Base-by-base conservation (phyloP, 2,797 vertebrate genomes). In the Cephalopachus bancanus region DNA sequence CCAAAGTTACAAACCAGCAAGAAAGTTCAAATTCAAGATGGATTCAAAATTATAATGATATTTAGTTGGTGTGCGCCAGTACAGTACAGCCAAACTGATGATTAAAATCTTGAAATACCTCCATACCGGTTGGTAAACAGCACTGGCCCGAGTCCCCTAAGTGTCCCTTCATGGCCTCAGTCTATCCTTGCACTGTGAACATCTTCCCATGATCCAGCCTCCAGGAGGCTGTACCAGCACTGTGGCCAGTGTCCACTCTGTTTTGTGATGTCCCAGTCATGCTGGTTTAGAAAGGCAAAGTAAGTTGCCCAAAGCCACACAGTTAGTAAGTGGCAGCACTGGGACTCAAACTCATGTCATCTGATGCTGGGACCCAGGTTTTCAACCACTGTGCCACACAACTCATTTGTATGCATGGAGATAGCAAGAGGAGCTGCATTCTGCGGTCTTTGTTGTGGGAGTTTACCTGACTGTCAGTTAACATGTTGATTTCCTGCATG, bases 1-100 rank as follows among this genome's bases (percentile, higher is more conserved):
- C 80, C 20, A 81, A 92, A 86, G 95, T 75, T 0, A 26, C 51
- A 96, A 93, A 69, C 76, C 37, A 65, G 33, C 14, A 90, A 59
- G 89, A 83, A 44, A 91, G n/a, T 64, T 91, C 69, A 93, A 71
- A 87, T 89, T 57, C 53, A 57, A 85, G 76, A 59, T 71, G 49
- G 51, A 71, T 78, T 59, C 1, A 4, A 11, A 33, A 33, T 49
- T 62, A 30, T 67, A 59, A 86, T 64, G 55, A 44, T 62, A 44
- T 33, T 79, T 51, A 81, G 14, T 80, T 60, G 22, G 17, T 67
- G 4, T 60, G 57, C 16, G 33, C 49, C 95, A 10, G 28, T 67
- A 8, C n/a, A 59, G 55, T 67, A 8, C n/a, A 59, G 55, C 51
- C 60, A 89, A 93, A 69, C 22, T 22, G 8, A 67, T 80, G 24